Evolutionary conservation across 2,113 vertebrate species (phyloP).

Genomic region (Aspidoscelis tigris): DNA sequence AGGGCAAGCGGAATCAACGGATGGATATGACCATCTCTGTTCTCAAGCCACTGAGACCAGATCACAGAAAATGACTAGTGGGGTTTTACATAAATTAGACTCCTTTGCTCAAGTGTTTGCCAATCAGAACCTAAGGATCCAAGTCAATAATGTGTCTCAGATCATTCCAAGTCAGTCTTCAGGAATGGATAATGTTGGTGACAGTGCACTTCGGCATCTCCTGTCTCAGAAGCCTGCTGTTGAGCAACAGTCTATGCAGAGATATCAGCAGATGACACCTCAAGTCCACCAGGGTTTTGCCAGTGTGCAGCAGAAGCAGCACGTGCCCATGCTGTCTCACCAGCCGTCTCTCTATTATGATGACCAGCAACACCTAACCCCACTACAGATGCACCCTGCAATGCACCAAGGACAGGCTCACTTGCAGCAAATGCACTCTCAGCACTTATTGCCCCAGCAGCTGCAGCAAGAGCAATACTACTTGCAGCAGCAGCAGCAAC

Average conservation of each 20-base stretch:
- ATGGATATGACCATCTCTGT: slow-evolving; percentile 78
- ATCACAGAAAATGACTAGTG: slow-evolving; percentile 79
- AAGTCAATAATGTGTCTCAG: slow-evolving; percentile 81
- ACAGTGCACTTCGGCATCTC: slow-evolving; percentile 81
- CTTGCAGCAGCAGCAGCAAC: slow-evolving; percentile 65
- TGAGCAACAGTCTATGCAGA: slow-evolving; percentile 71
- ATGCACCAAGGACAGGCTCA: slow-evolving; percentile 69
- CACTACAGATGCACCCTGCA: slow-evolving; percentile 71
- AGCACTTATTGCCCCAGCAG: slow-evolving; percentile 73
- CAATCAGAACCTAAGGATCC: slow-evolving; percentile 83
- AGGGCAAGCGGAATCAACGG: slow-evolving; percentile 69
- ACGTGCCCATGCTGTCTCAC: slow-evolving; percentile 77
- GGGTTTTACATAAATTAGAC: slow-evolving; percentile 85
- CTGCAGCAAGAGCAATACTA: slow-evolving; percentile 81
- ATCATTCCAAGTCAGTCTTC: slow-evolving; percentile 75
- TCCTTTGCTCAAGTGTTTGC: slow-evolving; percentile 89
- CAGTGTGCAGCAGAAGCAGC: slow-evolving; percentile 75
- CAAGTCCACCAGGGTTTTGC: slow-evolving; percentile 76
- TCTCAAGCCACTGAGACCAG: slow-evolving; percentile 73
- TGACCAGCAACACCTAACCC: slow-evolving; percentile 79
- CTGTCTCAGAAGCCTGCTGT: slow-evolving; percentile 77
- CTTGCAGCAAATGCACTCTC: slow-evolving; percentile 70
- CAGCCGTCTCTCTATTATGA: slow-evolving; percentile 78
- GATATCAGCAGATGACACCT: slow-evolving; percentile 78
- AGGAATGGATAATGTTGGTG: slow-evolving; percentile 70